A percentile compares a stretch with the other conserved stretches of the same genome.
Evolutionary conservation across 2,113 vertebrate genomes (phyloP).

Genomic region (Eretmochelys imbricata): DNA sequence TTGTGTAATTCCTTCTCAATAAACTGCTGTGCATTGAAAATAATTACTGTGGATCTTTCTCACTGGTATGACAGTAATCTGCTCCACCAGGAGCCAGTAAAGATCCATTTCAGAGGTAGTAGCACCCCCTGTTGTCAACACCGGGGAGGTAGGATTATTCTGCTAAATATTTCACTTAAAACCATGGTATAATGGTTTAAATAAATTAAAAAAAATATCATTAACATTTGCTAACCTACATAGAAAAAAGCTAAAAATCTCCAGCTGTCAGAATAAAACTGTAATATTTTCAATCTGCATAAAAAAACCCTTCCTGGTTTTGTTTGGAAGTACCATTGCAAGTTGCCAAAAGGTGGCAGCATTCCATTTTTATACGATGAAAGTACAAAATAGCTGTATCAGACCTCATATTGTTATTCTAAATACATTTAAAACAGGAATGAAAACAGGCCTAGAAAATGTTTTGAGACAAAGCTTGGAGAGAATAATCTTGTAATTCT

Average conservation of each 20-base stretch:
- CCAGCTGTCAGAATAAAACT: not conserved
- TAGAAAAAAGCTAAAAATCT: rapidly evolving
- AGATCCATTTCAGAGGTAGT: no score
- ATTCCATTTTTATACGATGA: not conserved
- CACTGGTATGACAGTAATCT: no score
- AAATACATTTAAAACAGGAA: not conserved
- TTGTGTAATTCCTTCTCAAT: no score
- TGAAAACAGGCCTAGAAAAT: conserved; percentile 12
- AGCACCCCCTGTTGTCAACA: no score
- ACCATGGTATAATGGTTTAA: not conserved
- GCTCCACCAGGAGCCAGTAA: no score
- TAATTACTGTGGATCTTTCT: no score
- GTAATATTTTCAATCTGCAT: not conserved
- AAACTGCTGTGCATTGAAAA: no score
- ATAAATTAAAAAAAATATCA: rapidly evolving
- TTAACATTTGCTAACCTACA: not conserved
- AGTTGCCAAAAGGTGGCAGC: conserved; percentile 72
- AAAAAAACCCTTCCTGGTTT: not conserved
- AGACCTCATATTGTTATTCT: not conserved
- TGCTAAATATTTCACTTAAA: not conserved
- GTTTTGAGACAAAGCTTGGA: not conserved
- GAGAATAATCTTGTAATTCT: not conserved
- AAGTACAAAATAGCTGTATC: not conserved
- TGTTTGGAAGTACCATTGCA: rapidly evolving
- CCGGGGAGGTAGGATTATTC: rapidly evolving